Percentiles rank a stretch among this genome's conserved stretches.
Evolutionary conservation across 1,140 invertebrate genomes (phyloP).

Genomic region (Probaryconus sp.): DNA sequence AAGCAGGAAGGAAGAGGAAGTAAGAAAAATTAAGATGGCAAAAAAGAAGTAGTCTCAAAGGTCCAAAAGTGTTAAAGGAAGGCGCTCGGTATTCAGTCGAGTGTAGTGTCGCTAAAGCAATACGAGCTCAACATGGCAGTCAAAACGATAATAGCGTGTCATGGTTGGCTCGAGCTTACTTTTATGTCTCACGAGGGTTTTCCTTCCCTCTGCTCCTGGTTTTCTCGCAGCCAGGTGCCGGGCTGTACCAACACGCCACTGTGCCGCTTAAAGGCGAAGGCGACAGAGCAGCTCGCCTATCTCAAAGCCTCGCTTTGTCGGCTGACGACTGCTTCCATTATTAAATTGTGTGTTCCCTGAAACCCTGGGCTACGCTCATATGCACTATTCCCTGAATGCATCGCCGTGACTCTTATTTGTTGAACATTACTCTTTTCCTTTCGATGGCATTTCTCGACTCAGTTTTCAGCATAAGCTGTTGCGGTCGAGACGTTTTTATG

Average conservation of each 20-base stretch:
- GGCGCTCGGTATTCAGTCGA: slow-evolving; percentile 43
- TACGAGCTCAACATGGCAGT: slow-evolving; percentile 51
- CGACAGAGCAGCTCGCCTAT: slow-evolving; percentile 19
- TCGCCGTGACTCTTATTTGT: slow-evolving; percentile 15
- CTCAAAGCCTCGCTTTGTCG: slow-evolving; percentile 63
- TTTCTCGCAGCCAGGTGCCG: slow-evolving; percentile 35
- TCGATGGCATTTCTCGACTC: neutral
- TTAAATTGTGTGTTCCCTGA: slow-evolving; percentile 70
- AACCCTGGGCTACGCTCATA: slow-evolving; percentile 35
- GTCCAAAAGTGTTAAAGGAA: slow-evolving; percentile 42
- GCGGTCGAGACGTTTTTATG: neutral
- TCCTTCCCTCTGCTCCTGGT: slow-evolving; percentile 45
- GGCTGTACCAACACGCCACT: slow-evolving; percentile 12
- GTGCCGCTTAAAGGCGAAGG: slow-evolving; percentile 38
- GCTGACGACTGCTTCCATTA: slow-evolving; percentile 66
- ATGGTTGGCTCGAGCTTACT: slow-evolving; percentile 72
- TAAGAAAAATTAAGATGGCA: slow-evolving; percentile 36
- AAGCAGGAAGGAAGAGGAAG: slow-evolving; percentile 1
- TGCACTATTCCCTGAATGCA: slow-evolving; percentile 40
- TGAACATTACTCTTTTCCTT: slow-evolving; percentile 10
- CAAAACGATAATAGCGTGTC: slow-evolving; percentile 72
- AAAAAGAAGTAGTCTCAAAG: slow-evolving; percentile 45
- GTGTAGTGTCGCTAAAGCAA: slow-evolving; percentile 56
- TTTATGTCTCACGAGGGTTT: slow-evolving; percentile 69
- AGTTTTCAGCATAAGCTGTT: too few relatives aligned